Percentiles rank a stretch among this genome's conserved stretches.
phyloP scores from a whole-genome alignment of 2,888 invertebrate genomes.

The Drosophila pseudotakahashii region DNA sequence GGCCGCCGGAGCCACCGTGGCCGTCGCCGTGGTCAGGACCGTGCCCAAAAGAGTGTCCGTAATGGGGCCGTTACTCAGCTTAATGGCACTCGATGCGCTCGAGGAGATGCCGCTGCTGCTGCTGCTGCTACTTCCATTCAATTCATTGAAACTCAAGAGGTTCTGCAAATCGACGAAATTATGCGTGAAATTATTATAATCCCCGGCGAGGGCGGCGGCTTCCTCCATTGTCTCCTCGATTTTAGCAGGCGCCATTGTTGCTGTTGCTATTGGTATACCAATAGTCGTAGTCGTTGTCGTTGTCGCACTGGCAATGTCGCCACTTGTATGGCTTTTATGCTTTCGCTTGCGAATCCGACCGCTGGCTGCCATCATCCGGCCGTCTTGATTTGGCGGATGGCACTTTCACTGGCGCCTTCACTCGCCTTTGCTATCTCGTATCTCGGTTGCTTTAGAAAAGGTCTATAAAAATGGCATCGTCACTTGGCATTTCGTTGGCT shows the following conservation, averaged over 20 bases:
- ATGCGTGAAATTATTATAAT: slow-evolving; percentile 76
- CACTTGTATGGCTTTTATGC: slow-evolving; percentile 62
- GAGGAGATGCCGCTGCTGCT: slow-evolving; percentile 22
- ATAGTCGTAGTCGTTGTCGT: slow-evolving; percentile 3
- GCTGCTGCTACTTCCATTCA: slow-evolving; percentile 23
- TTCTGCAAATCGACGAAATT: slow-evolving; percentile 76
- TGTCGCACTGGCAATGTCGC: slow-evolving; percentile 52
- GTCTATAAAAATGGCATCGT: slow-evolving; percentile 71
- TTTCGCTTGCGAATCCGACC: slow-evolving; percentile 70
- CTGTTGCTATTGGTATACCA: not conserved
- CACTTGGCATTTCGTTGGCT: slow-evolving; percentile 56
- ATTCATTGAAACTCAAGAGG: slow-evolving; percentile 67
- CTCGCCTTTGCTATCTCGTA: no score
- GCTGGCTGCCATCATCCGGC: slow-evolving; percentile 52
- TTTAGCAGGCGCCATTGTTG: slow-evolving; percentile 15
- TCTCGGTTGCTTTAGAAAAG: slow-evolving; percentile 58
- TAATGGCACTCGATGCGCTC: slow-evolving; percentile 67
- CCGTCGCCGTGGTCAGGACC: slow-evolving; percentile 79
- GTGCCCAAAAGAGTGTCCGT: slow-evolving; percentile 75
- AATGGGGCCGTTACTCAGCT: slow-evolving; percentile 73
- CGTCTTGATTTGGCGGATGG: slow-evolving; percentile 47
- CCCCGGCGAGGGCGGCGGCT: slow-evolving; percentile 20
- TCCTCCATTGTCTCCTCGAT: slow-evolving; percentile 29
- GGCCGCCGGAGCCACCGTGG: slow-evolving; percentile 69
- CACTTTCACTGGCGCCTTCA: slow-evolving; percentile 55